phyloP scores from a whole-genome alignment of 2,797 vertebrate genomes.

The Austrolebias charrua region DNA sequence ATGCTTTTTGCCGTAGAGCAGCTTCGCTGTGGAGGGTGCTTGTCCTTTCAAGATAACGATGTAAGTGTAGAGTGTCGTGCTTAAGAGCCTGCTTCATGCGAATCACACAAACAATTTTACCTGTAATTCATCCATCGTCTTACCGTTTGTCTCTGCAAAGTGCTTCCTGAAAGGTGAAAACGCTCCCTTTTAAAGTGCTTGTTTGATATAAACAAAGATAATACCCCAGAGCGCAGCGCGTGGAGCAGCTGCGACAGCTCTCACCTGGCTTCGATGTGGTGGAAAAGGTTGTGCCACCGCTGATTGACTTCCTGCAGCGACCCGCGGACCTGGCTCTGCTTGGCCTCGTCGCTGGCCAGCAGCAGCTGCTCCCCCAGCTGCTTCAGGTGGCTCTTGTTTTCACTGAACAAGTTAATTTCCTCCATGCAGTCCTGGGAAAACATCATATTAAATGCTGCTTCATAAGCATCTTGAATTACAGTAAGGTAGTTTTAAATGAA shows the following conservation, averaged over 20 bases:
- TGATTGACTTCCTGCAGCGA: slow-evolving; percentile 87
- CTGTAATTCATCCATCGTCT: slow-evolving; percentile 10
- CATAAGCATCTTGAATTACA: neutral
- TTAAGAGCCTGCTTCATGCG: slow-evolving; percentile 1
- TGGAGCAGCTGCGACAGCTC: slow-evolving; percentile 28
- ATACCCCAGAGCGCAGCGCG: neutral
- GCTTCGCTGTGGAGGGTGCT: slow-evolving; percentile 27
- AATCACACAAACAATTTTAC: slow-evolving; percentile 5
- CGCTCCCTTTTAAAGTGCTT: slow-evolving; percentile 16
- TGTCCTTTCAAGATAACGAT: slow-evolving; percentile 3
- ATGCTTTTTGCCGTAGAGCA: slow-evolving; percentile 32
- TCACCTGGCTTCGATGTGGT: slow-evolving; percentile 91
- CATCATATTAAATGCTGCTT: neutral
- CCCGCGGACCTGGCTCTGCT: slow-evolving; percentile 84
- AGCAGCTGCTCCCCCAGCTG: slow-evolving; percentile 91
- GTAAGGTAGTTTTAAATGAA: too few species aligned
- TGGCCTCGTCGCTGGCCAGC: slow-evolving; percentile 82
- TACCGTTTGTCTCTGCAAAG: slow-evolving; percentile 7
- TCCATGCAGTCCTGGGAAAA: slow-evolving; percentile 91
- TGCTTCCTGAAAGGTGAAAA: neutral
- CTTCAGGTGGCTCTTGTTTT: slow-evolving; percentile 90
- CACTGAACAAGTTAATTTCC: slow-evolving; percentile 92
- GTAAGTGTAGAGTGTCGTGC: neutral
- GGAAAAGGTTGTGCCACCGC: slow-evolving; percentile 91
- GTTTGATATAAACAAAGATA: neutral